Evolutionary conservation across 2,113 vertebrate species (phyloP), one percentile per base, ranked within the genome.

Genomic region (Heterotis niloticus): DNA sequence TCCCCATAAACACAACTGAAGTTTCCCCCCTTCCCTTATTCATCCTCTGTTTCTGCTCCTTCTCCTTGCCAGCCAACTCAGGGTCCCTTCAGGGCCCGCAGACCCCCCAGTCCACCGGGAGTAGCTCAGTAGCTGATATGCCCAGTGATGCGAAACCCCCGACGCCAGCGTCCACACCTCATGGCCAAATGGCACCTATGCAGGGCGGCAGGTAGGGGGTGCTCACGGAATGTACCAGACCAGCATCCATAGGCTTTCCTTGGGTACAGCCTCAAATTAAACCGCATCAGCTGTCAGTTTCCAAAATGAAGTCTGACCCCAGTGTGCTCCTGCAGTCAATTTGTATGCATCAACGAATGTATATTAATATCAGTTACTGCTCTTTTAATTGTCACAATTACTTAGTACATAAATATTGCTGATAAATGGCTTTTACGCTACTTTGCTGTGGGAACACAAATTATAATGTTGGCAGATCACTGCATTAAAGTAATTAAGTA

Each of bases 21-120:
- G n/a, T n/a, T n/a, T n/a, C n/a, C n/a, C n/a, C n/a, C n/a, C n/a
- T n/a, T n/a, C n/a, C n/a, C n/a, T n/a, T n/a, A n/a, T n/a, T n/a
- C 14, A 17, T 59, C 68, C 16, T 13, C 1, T 4, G 34, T 62
- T 57, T 64, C 17, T 64, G 26, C 4, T 17, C 10, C 23, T 66
- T 54, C 62, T 57, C 14, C 29, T 65, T 75, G 23, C 0, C 74
- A 97, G 96, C 95, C 77, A 95, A 97, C 87, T 98, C 96, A 18
- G 96, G 96, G 85, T 98, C 96, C 77, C 88, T 98, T 72, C 96
- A 98, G 90, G 96, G 96, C 75, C 96, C 96, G 0, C 96, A 97
- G 89, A 98, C 96, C 0, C 96, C 96, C 3, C 96, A 97, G 84
- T 98, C 96, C 29, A 96, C 96, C 1, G 93, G 94, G 88, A 96